Percentiles rank a stretch among this genome's conserved stretches.
phyloP scores from a whole-genome alignment of 2,888 invertebrate genomes.

The Ischnura elegans region DNA sequence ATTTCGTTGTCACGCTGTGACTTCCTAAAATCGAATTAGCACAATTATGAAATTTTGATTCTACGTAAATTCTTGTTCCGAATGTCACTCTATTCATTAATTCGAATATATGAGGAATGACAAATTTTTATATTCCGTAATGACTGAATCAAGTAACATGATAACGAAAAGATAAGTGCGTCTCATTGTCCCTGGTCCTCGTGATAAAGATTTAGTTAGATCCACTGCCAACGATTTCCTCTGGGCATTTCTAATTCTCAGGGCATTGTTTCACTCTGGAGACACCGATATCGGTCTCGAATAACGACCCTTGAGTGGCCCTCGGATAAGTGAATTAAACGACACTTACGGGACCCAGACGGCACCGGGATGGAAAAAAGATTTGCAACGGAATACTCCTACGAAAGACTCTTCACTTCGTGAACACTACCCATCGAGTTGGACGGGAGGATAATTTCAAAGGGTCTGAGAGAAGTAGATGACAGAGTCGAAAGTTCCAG shows the following conservation, averaged over 20 bases:
- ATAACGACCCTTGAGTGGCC: not conserved
- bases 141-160: no score
- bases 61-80: no score
- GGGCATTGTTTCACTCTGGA: not conserved
- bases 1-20: no score
- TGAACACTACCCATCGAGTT: not conserved
- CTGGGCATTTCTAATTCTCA: not conserved
- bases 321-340: not conserved
- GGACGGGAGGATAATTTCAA: not conserved
- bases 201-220: not conserved
- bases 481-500: not conserved
- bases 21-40: no score
- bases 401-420: not conserved
- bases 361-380: not conserved
- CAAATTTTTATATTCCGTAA: no score
- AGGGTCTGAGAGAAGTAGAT: not conserved
- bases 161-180: not conserved
- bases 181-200: not conserved
- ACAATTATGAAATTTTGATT: no score
- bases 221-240: not conserved
- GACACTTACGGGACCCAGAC: not conserved
- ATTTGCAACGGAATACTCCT: not conserved
- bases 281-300: not conserved
- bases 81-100: no score
- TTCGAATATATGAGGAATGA: no score